Evolutionary conservation across 2,888 invertebrate species (phyloP), one percentile per base, ranked within the genome.

Genomic region (Andrena marginata): DNA sequence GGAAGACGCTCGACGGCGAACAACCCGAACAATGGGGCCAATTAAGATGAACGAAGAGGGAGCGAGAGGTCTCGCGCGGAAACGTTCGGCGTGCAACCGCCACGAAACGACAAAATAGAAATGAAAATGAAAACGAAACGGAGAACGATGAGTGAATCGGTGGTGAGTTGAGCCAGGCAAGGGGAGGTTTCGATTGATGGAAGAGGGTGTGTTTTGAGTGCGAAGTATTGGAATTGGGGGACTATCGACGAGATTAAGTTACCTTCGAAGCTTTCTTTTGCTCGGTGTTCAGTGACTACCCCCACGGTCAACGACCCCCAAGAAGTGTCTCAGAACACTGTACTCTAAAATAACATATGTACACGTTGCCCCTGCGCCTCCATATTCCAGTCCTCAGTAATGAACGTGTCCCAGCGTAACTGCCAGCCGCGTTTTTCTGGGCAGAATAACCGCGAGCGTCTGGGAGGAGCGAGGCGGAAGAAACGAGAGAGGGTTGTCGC

Each of bases 11-110:
- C 71, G 56, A 64, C 77, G 70, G 16, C 71, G 80, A 81, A 70
- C 65, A 62, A 70, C 77, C 77, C 63, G 73, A 77, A 83, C 81
- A 83, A 83, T 81, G 33, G 77, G 42, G 81, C 73, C 83, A 83
- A 83, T 83, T 81, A 83, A 81, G 83, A 81, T 70, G 54, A 42
- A 16, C 42, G 68, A 54, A 70, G 62, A 49, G 63, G 63, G 31
- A 68, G 23, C 60, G 63, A 56, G 31, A 54, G 62, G 63, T 62
- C 42, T 23, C 54, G 23, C 76, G 62, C 67, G 78, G 63, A 56
- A 69, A 63, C 62, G 63, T 48, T 72, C 62, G 48, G 33, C 51
- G 62, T 2, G 42, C 48, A 31, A 29, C 6, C 5, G 49, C 5
- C 42, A 1, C 42, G 42, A 42, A 16, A 42, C 42, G 42, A 5